Base-by-base conservation (phyloP, 2,113 vertebrate genomes). In the Casuarius casuarius region DNA sequence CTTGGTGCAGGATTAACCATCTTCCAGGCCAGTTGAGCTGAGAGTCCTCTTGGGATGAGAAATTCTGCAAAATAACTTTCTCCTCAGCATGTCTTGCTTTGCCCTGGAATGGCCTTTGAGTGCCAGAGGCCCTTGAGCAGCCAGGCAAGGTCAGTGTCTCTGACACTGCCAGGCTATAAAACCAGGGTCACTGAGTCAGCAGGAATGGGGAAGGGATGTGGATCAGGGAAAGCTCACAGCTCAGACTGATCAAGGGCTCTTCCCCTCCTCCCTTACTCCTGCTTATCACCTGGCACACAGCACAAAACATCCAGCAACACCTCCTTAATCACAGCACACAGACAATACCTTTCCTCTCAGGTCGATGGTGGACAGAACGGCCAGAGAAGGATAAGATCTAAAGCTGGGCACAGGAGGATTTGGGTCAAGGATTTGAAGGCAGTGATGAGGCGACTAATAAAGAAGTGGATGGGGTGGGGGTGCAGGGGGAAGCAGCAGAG, bases 111-210 rank as follows among this genome's bases (percentile, higher is more conserved):
- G 74, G 94, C 93, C 93, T 14, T 33, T 3, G 44, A 59, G 89
- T 15, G 73, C 98, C 97, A 97, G 96, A 91, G 96, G 97, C 90
- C 96, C 94, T 71, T 21, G 81, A 79, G 92, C 93, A 90, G 97
- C 79, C 95, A 74, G 96, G 92, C 98, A 98, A 98, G 98, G 99
- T 98, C 98, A 96, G 48, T 17, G 94, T 68, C 97, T 95, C 97
- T 84, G 94, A 87, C 76, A 68, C 92, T 29, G 67, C 94, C 68
- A 46, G 83, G 73, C 96, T 91, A 95, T 98, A 99, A 98, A 94
- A 97, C 98, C 89, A 23, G 95, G 97, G 94, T 73, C 95, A 92
- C 98, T 98, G 99, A 99, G 98, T 98, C 99, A 99, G 98, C 98
- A 90, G 38, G 82, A 97, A 19, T 16, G 14, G 49, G 61, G 86